Conservation (phyloP, 2,888 invertebrate species). For the Pocota personata region DNA sequence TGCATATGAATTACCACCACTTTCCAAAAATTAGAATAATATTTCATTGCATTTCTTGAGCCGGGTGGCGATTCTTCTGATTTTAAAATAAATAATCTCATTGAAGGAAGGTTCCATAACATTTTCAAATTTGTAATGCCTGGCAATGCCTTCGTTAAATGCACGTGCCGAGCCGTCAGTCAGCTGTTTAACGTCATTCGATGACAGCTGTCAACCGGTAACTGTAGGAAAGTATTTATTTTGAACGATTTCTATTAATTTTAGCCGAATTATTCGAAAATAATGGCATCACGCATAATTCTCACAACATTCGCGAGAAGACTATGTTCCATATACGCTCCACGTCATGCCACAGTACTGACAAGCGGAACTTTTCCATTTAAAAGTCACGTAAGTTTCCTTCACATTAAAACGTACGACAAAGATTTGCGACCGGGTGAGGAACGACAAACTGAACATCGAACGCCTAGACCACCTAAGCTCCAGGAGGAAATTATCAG, state of each 20-base stretch:
- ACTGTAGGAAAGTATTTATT: slow-evolving; percentile 18
- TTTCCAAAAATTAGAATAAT: no score
- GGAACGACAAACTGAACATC: neutral
- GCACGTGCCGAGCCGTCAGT: slow-evolving; percentile 11
- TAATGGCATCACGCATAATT: slow-evolving; percentile 60
- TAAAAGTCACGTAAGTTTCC: slow-evolving; percentile 40
- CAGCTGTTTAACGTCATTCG: slow-evolving; percentile 96
- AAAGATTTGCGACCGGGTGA: slow-evolving; percentile 18
- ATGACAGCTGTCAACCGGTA: slow-evolving; percentile 93
- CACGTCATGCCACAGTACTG: neutral
- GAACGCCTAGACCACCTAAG: neutral
- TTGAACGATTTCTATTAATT: neutral
- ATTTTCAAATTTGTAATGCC: slow-evolving; percentile 84
- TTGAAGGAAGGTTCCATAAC: no score
- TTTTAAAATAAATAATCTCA: no score
- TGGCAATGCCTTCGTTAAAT: slow-evolving; percentile 92
- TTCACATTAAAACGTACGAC: slow-evolving; percentile 57
- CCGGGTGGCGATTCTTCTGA: no score
- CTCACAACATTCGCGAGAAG: slow-evolving; percentile 37
- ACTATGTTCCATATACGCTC: neutral
- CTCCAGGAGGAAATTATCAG: slow-evolving; percentile 32
- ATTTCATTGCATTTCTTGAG: no score
- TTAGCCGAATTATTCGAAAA: neutral
- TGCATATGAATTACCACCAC: no score
- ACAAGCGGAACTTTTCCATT: neutral